phyloP scores from a whole-genome alignment of 2,113 vertebrate species.

The Halcyon senegalensis region DNA sequence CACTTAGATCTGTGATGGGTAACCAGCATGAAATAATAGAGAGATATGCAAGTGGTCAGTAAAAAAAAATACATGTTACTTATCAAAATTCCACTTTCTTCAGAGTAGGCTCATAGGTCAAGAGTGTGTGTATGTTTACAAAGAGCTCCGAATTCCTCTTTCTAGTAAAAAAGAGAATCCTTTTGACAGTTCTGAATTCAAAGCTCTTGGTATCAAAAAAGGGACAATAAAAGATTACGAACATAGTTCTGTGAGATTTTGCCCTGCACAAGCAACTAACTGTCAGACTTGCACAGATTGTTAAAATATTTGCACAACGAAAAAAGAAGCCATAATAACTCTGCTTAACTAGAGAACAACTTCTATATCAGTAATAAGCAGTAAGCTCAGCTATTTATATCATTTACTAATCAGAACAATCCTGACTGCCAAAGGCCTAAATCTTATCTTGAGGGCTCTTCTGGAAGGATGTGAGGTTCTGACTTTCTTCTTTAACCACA shows the following conservation, averaged over 20 bases:
- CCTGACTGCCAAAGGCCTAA: neutral
- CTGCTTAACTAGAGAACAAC: neutral
- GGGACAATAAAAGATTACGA: neutral
- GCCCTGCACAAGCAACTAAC: neutral
- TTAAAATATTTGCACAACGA: neutral
- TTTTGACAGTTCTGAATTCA: neutral
- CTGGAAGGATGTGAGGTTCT: neutral
- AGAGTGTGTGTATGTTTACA: neutral
- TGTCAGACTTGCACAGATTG: neutral
- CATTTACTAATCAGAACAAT: neutral
- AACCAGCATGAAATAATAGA: neutral
- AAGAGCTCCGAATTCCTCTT: neutral
- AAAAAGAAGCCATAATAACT: neutral
- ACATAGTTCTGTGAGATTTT: neutral
- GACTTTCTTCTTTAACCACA: slow-evolving; percentile 34
- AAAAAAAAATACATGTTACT: neutral
- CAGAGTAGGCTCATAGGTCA: neutral
- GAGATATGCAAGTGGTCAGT: neutral
- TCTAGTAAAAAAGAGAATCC: neutral
- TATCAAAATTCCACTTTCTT: neutral
- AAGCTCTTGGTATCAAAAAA: neutral
- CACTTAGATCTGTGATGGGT: neutral
- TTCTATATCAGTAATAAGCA: neutral
- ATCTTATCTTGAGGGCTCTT: neutral
- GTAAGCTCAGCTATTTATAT: neutral